A percentile compares a stretch with the other conserved stretches of the same genome.
Conservation (phyloP, 1,140 invertebrate genomes). For the Pristionchus pacificus region DNA sequence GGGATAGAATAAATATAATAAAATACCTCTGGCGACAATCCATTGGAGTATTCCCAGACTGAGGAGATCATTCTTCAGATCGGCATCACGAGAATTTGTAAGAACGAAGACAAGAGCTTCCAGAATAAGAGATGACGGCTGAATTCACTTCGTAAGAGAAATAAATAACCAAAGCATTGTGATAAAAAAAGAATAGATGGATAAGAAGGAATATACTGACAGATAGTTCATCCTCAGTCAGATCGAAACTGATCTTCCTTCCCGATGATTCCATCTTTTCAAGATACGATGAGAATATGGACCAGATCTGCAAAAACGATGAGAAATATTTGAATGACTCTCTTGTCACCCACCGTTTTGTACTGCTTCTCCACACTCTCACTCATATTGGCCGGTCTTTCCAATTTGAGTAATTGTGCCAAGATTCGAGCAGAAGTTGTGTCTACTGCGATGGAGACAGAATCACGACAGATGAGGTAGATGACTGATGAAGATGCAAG, state of each 20-base stretch:
- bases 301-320: slow-evolving; percentile 21
- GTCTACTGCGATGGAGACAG: slow-evolving; percentile 15
- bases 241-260: slow-evolving; percentile 19
- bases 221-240: slow-evolving; percentile 11
- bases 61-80: slow-evolving; percentile 24
- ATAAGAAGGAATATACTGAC: not conserved
- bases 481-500: slow-evolving; percentile 19
- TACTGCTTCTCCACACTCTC: no score
- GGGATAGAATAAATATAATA: not conserved
- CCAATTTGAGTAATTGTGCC: slow-evolving; percentile 22
- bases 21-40: slow-evolving; percentile 9
- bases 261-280: slow-evolving; percentile 14
- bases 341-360: no score
- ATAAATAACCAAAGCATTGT: not conserved
- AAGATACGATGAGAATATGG: slow-evolving; percentile 16
- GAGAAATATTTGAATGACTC: no score
- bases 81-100: slow-evolving; percentile 7
- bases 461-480: slow-evolving; percentile 21
- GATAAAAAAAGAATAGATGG: not conserved
- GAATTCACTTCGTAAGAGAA: not conserved
- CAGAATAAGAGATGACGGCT: slow-evolving; percentile 25
- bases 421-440: slow-evolving; percentile 4
- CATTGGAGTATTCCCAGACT: slow-evolving; percentile 25
- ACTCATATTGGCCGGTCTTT: slow-evolving; percentile 2
- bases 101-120: slow-evolving; percentile 24